These are phyloP conservation scores for Isotomurus palustris DNA, from an alignment of 2,888 invertebrate genomes.

Conservation along the genomic window DNA sequence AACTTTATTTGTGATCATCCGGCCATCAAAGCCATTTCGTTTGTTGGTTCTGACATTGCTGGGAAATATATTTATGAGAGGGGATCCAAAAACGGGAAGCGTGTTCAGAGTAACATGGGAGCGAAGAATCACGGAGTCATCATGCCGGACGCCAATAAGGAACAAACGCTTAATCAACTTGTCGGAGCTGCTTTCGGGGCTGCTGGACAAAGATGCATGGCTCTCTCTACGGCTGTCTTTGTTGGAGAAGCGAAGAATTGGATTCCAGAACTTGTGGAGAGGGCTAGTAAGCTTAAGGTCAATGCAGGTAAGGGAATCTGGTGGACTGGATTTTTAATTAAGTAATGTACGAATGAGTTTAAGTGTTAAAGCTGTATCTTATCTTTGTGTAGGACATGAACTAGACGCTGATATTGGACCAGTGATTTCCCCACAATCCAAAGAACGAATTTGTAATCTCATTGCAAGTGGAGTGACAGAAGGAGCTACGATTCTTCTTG, in stretches of 20 bases:
- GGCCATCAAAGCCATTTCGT: constrained; percentile 93
- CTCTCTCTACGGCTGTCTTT: constrained; percentile 87
- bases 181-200: constrained; percentile 96
- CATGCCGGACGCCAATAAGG: constrained; percentile 96
- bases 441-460: constrained; percentile 72
- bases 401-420: constrained; percentile 64
- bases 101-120: constrained; percentile 98
- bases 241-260: constrained; percentile 88
- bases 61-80: constrained; percentile 92
- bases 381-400: constrained; percentile 51
- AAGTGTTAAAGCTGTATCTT: background rate
- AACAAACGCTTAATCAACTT: constrained; percentile 86
- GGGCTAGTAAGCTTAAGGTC: constrained; percentile 77
- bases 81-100: constrained; percentile 84
- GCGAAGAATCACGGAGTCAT: constrained; percentile 98
- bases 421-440: constrained; percentile 87
- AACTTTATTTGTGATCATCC: constrained; percentile 97
- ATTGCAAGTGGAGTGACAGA: constrained; percentile 78
- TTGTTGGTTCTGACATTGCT: constrained; percentile 95
- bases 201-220: constrained; percentile 99
- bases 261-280: constrained; percentile 86
- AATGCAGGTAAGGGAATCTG: constrained; percentile 62
- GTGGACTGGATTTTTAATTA: background rate
- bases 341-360: background rate
- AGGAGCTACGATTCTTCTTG: constrained; percentile 82